Base-by-base conservation (phyloP, 2,888 invertebrate species). In the Gymnoscelis rufifasciata region DNA sequence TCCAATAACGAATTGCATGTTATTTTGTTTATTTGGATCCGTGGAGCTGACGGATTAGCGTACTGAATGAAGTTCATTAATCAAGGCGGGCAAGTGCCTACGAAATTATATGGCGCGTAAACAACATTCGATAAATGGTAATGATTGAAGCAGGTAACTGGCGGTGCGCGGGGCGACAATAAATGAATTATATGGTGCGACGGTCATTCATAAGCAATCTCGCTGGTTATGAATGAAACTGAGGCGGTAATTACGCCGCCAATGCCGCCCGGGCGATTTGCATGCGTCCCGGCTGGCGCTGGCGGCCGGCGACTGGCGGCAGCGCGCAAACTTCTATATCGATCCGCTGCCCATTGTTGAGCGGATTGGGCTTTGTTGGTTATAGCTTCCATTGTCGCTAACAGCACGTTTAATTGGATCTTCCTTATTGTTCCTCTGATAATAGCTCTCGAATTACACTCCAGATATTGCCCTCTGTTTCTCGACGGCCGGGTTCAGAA, bases 171-270 rank as follows among this genome's bases (percentile, higher is more conserved):
- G 48, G 49, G 50, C 49, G 55, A 75, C 72, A 74, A 78, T 79
- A 78, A 78, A 79, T 80, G 78, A 83, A 80, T 73, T 68, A 68
- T 75, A 73, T 66, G 68, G 60, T 62, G 62, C 66, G 68, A 68
- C 69, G 65, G 73, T 73, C 86, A 87, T 87, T 86, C 86, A 87
- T 80, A 80, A 83, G 71, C 66, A 71, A 72, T 77, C 72, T 74
- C 62, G 71, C 72, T 76, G 76, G 79, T 87, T 84, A 83, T 88
- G 87, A 88, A 88, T 88, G 87, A 79, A 82, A 73, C 73, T 64
- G 66, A 45, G 35, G 66, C 70, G 71, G 71, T 78, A 80, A 84
- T 83, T 83, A 81, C 73, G 75, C 68, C 78, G 75, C 76, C 72
- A 74, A 73, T 36, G 40, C 29, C 36, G 36, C 35, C 72, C 73